Percentiles rank a stretch among this genome's conserved stretches.
phyloP scores from a whole-genome alignment of 2,888 invertebrate genomes.

The Ptilodon capucinus region DNA sequence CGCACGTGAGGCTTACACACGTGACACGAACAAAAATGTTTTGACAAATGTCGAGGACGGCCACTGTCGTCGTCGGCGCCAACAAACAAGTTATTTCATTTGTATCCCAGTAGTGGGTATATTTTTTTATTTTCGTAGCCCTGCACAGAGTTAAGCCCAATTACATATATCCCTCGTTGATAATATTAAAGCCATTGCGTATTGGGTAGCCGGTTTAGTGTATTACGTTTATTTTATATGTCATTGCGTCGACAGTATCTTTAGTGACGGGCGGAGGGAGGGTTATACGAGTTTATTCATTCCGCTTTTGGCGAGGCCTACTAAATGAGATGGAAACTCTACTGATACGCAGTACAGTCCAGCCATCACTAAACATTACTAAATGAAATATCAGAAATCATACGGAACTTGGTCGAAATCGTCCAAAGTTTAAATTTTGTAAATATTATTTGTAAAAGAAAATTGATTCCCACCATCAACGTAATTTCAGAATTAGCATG shows the following conservation, averaged over 20 bases:
- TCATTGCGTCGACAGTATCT: constrained; percentile 61
- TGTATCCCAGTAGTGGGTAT: constrained; percentile 9
- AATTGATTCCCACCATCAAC: too few relatives aligned
- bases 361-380: background rate
- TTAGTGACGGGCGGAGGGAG: constrained; percentile 36
- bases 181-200: background rate
- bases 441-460: too few relatives aligned
- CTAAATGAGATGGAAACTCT: constrained; percentile 67
- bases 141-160: too few relatives aligned
- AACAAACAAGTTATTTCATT: constrained; percentile 31
- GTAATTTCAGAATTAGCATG: too few relatives aligned
- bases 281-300: constrained; percentile 36
- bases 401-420: too few relatives aligned
- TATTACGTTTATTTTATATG: constrained; percentile 58
- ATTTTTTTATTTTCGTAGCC: too few relatives aligned
- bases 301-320: constrained; percentile 32
- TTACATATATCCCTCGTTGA: too few relatives aligned
- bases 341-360: constrained; percentile 43
- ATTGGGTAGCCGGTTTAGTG: constrained; percentile 28
- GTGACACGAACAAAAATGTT: constrained; percentile 36
- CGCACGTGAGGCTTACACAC: constrained; percentile 32
- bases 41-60: constrained; percentile 26
- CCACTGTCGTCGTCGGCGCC: constrained; percentile 16
- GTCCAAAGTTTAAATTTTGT: too few relatives aligned
- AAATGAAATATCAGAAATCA: background rate